Percentiles rank a stretch among this genome's conserved stretches.
phyloP scores from a whole-genome alignment of 2,888 invertebrate species.

The Cephus pulcher region DNA sequence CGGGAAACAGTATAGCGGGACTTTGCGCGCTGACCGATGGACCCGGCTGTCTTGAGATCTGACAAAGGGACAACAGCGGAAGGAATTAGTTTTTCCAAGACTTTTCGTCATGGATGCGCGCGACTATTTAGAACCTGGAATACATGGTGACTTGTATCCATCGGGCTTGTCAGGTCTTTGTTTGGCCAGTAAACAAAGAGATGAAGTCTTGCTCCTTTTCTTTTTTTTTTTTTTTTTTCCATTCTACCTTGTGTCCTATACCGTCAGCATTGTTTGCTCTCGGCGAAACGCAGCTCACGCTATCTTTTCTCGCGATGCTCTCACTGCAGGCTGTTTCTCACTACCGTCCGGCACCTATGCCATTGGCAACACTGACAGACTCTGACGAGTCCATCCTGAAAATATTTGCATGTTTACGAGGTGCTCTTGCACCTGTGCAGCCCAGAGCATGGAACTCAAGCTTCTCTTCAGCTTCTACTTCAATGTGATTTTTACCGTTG shows the following conservation, averaged over 20 bases:
- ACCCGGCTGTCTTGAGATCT: neutral
- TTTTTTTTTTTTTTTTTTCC: neutral
- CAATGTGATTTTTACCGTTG: neutral
- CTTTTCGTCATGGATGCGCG: neutral
- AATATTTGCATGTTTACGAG: slow-evolving; percentile 63
- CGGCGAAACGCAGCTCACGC: neutral
- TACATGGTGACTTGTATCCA: neutral
- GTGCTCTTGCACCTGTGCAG: slow-evolving; percentile 43
- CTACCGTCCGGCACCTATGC: neutral
- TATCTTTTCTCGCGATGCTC: neutral
- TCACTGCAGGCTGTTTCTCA: neutral
- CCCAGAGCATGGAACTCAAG: neutral
- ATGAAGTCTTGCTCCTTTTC: neutral
- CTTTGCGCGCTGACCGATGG: neutral
- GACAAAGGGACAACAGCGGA: neutral
- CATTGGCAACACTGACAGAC: slow-evolving; percentile 49
- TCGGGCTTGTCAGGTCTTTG: neutral
- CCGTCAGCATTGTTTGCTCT: neutral
- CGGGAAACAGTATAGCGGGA: slow-evolving; percentile 17
- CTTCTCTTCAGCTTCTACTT: neutral
- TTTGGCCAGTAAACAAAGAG: neutral
- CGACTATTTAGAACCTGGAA: neutral
- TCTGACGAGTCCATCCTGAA: slow-evolving; percentile 56
- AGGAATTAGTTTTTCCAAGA: slow-evolving; percentile 16
- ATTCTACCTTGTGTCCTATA: neutral